A percentile compares a stretch with the other conserved stretches of the same genome.
phyloP scores from a whole-genome alignment of 2,797 vertebrate genomes.

The Gobio occitaniae region DNA sequence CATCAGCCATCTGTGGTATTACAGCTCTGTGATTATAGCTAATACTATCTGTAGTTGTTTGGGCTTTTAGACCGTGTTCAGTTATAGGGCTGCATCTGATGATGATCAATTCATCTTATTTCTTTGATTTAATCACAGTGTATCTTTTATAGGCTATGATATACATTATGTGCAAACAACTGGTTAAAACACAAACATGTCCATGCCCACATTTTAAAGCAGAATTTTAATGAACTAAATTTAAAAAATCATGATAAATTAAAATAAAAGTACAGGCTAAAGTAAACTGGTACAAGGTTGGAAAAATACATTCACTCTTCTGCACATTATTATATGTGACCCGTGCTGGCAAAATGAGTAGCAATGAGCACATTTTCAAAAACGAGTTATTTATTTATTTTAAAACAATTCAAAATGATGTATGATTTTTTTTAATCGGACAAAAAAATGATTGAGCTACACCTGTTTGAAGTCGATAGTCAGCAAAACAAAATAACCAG shows the following conservation, averaged over 20 bases:
- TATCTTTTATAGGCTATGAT: not conserved
- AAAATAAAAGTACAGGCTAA: not conserved
- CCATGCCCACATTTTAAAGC: not conserved
- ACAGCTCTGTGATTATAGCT: not conserved
- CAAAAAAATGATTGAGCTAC: too few relatives aligned
- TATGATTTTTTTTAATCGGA: too few relatives aligned
- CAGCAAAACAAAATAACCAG: too few relatives aligned
- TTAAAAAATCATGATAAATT: not conserved
- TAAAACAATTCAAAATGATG: too few relatives aligned
- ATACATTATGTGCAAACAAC: not conserved
- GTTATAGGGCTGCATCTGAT: not conserved
- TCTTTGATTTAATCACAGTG: not conserved
- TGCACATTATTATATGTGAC: too few relatives aligned
- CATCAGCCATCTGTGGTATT: not conserved
- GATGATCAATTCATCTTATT: not conserved
- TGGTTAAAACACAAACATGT: not conserved
- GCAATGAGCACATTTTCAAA: too few relatives aligned
- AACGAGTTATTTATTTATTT: too few relatives aligned
- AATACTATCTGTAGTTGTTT: not conserved
- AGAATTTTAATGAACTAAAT: not conserved
- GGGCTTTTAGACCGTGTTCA: not conserved
- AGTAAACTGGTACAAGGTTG: too few relatives aligned
- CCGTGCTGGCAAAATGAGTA: too few relatives aligned
- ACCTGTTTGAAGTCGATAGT: too few relatives aligned
- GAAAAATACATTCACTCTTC: too few relatives aligned